Evolutionary conservation across 2,113 vertebrate species (phyloP), one percentile per base, ranked within the genome.

Genomic region (Formicarius rufipectus): DNA sequence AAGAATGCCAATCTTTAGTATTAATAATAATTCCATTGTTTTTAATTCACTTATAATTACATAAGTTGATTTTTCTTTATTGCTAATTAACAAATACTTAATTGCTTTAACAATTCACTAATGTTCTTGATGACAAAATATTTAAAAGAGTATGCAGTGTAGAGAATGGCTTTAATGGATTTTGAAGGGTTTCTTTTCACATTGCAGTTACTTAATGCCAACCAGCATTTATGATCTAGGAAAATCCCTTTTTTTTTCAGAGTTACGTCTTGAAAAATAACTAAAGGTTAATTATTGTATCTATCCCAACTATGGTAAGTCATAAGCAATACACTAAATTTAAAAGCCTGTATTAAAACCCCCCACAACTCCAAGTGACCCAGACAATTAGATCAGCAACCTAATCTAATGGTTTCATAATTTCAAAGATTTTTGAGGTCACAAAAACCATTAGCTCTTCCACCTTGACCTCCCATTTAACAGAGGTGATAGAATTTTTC

Each of bases 21-120:
- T 97, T 97, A 97, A 97, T 96, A 97, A 97, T 97, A 97, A 97
- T 96, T 95, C 89, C 68, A 95, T 97, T 98, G 96, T 97, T 97
- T 97, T 96, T 74, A 97, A 97, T 96, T 97, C 86, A 79, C 40
- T 96, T 97, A 92, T 96, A 98, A 98, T 97, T 96, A 84, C 75
- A 89, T 96, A 97, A 96, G 87, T 92, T 97, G 94, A 85, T 97
- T 97, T 97, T 93, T 95, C 93, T 94, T 97, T 90, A 95, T 93
- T 97, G 91, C 56, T 96, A 97, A 97, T 96, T 95, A 97, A 94
- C 73, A 93, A 96, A 95, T 96, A 96, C 97, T 97, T 96, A 97
- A 96, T 97, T 97, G 93, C 94, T 97, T 95, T 97, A 96, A 39
- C 82, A 97, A 93, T 93, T 94, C 47, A 71, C 80, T 96, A 95